phyloP scores from a whole-genome alignment of 2,797 vertebrate species.

The Lagocephalus sceleratus region DNA sequence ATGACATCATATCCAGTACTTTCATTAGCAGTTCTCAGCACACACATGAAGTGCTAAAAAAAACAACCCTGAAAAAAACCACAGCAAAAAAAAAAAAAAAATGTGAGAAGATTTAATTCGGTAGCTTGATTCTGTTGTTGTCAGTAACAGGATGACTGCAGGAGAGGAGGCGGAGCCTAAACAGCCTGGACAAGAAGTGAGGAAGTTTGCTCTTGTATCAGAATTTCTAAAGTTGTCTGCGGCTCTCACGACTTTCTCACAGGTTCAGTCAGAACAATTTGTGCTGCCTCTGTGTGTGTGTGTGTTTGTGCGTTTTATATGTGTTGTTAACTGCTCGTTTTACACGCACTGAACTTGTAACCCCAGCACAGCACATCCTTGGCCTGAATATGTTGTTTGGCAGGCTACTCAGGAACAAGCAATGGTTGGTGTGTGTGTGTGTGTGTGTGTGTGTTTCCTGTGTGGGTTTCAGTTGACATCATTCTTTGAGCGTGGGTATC shows the following conservation, averaged over 20 bases:
- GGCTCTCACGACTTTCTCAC: neutral
- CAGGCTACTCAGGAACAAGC: conserved; percentile 49
- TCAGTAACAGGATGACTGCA: neutral
- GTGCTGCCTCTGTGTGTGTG: conserved; percentile 3
- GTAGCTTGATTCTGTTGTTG: too few relatives aligned
- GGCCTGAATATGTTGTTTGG: conserved; percentile 54
- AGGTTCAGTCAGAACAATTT: conserved; percentile 16
- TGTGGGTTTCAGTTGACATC: conserved; percentile 24
- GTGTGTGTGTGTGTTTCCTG: conserved; percentile 18
- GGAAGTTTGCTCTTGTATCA: conserved; percentile 2
- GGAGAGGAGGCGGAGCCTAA: neutral
- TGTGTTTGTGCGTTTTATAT: conserved; percentile 25
- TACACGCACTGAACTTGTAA: conserved; percentile 51
- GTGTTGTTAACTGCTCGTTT: conserved; percentile 31
- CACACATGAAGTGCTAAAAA: too few relatives aligned
- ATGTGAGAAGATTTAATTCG: too few relatives aligned
- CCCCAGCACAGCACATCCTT: conserved; percentile 43
- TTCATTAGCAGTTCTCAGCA: too few relatives aligned
- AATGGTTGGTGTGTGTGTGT: conserved; percentile 14
- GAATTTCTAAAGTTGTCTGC: conserved; percentile 4
- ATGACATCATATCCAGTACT: too few relatives aligned
- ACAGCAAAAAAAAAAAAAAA: too few relatives aligned
- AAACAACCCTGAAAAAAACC: too few relatives aligned
- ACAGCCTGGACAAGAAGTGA: neutral
- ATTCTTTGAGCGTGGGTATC: too few relatives aligned